Evolutionary conservation across 2,888 invertebrate species (phyloP), one percentile per base, ranked within the genome.

Genomic region (Apoderus coryli): DNA sequence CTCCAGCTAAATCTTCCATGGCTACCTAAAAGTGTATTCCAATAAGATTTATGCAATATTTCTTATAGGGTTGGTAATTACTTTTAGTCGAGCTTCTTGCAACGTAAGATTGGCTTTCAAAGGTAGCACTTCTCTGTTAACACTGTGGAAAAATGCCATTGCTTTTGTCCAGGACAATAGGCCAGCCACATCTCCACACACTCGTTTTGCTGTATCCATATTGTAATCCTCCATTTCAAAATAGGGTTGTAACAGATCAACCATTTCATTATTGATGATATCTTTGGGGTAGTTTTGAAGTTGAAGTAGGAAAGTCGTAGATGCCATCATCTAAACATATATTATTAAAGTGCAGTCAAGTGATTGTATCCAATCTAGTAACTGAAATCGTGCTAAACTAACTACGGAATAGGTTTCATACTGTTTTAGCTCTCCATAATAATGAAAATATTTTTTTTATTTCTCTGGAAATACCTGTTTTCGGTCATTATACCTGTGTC

Each of bases 191-290:
- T 95, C 93, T 31, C 93, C 93, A 52, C 93, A 95, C 3, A 93
- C 93, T 39, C 92, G 67, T 52, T 88, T 80, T 0, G 95, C 95
- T 31, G 82, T 90, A 48, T 95, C 93, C 82, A 93, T 85, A 52
- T 86, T 89, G 55, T 93, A 95, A 56, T 95, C 93, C 47, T 92
- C 92, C 88, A 89, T 88, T 53, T 78, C 76, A 46, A 90, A 86
- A 56, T 92, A 95, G 0, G 92, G 90, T 41, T 76, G 69, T 31
- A 95, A 59, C 36, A 93, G 66, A 53, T 95, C 95, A 5, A 95
- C 86, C 76, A 93, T 92, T 62, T 95, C 95, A 49, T 88, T 90
- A 55, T 92, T 95, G 37, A 95, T 93, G 5, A 86, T 84, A 50
- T 93, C 93, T 61, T 92, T 89, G 0, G 92, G 90, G 55, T 92